A percentile compares a stretch with the other conserved stretches of the same genome.
Evolutionary conservation across 2,797 vertebrate species (phyloP).

Genomic region (Chaetophractus vellerosus): DNA sequence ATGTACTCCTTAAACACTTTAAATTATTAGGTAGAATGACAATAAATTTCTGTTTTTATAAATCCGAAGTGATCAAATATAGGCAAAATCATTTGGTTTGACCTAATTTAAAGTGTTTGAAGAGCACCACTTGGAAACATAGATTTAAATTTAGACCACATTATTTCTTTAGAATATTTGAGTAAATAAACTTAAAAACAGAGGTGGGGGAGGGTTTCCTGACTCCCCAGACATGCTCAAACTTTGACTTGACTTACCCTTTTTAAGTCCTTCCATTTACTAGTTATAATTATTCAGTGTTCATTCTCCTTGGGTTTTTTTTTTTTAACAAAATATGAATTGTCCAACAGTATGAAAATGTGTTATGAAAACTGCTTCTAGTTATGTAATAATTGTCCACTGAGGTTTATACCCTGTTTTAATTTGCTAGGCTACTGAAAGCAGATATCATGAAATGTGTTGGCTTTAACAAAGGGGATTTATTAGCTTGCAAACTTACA

Average conservation of each 20-base stretch:
- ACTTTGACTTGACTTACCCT: not conserved
- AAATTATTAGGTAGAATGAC: constrained; percentile 11
- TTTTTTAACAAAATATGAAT: constrained; percentile 52
- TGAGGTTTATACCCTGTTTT: not conserved
- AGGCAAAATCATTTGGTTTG: not conserved
- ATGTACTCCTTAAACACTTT: not conserved
- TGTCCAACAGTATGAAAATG: constrained; percentile 40
- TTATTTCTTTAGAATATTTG: constrained; percentile 39
- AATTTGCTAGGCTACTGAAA: too few species aligned
- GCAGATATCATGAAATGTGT: too few species aligned
- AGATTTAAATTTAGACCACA: not conserved
- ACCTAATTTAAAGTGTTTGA: not conserved
- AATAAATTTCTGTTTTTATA: constrained; percentile 24
- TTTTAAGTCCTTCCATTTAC: constrained; percentile 5
- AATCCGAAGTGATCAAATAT: not conserved
- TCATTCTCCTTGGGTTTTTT: constrained; percentile 6
- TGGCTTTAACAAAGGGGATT: too few species aligned
- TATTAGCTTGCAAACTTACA: too few species aligned
- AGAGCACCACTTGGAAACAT: not conserved
- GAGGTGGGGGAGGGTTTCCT: not conserved
- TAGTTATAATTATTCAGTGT: not conserved
- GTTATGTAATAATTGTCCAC: constrained; percentile 3
- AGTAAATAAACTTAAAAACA: not conserved
- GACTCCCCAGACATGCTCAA: not conserved
- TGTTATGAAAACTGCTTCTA: constrained; percentile 43